A percentile compares a stretch with the other conserved stretches of the same genome.
phyloP scores from a whole-genome alignment of 2,888 invertebrate species.

The Eudasyphora cyanicolor region DNA sequence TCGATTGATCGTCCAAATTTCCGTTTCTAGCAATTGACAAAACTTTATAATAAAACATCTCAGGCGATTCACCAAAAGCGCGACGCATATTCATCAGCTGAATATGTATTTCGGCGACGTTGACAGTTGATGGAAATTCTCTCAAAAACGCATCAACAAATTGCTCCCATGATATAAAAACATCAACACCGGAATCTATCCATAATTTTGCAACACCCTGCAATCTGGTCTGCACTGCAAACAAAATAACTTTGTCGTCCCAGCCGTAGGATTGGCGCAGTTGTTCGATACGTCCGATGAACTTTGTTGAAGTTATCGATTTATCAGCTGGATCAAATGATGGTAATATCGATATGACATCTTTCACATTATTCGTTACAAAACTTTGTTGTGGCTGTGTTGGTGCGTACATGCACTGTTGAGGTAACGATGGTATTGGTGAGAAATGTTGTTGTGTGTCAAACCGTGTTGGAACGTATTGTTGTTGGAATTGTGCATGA shows the following conservation, averaged over 20 bases:
- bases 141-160: background rate
- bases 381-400: background rate
- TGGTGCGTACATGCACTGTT: too few species aligned
- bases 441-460: background rate
- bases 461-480: too few species aligned
- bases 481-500: too few species aligned
- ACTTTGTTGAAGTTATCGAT: background rate
- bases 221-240: conserved; percentile 30
- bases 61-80: background rate
- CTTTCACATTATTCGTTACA: conserved; percentile 3
- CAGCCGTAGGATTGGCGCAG: conserved; percentile 25
- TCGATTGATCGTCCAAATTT: background rate
- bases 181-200: background rate
- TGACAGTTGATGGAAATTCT: background rate
- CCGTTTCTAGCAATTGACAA: background rate
- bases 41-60: conserved; percentile 16
- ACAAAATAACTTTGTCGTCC: conserved; percentile 24
- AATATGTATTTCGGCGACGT: background rate
- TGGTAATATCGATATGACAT: conserved; percentile 14
- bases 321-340: conserved; percentile 15
- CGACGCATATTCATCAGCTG: background rate
- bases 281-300: background rate
- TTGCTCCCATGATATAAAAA: conserved; percentile 10
- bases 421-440: too few species aligned
- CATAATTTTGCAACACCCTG: conserved; percentile 31